Conservation (phyloP, 1,140 invertebrate genomes). For the Zaprionus africanus region DNA sequence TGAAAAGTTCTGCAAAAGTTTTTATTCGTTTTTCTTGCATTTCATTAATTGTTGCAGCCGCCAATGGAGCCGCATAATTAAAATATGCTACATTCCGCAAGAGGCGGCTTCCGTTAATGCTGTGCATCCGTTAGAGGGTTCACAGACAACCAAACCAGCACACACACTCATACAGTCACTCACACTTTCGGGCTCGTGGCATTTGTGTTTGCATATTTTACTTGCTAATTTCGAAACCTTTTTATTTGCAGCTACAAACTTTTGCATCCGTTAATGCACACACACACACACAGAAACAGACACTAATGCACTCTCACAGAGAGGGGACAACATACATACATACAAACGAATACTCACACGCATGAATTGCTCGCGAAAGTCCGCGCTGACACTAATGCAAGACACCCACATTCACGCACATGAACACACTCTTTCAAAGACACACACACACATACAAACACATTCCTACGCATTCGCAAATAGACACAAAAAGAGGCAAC, state of each 20-base stretch:
- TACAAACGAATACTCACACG: background rate
- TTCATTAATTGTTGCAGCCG: conserved; percentile 17
- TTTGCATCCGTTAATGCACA: conserved; percentile 59
- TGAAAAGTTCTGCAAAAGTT: background rate
- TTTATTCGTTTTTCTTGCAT: conserved; percentile 7
- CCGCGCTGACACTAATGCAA: conserved; percentile 18
- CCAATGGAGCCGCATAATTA: conserved; percentile 38
- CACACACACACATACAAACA: conserved; percentile 10
- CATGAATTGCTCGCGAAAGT: background rate
- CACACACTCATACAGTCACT: conserved; percentile 22
- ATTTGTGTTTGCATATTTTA: conserved; percentile 47
- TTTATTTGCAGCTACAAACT: conserved; percentile 65
- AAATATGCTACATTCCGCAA: conserved; percentile 56
- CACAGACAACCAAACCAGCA: conserved; percentile 16
- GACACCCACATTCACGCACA: conserved; percentile 21
- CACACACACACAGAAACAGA: conserved; percentile 44
- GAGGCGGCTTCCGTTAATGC: conserved; percentile 58
- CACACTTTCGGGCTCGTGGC: conserved; percentile 23
- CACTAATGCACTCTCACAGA: conserved; percentile 3
- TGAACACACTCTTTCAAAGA: conserved; percentile 27
- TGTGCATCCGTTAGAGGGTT: conserved; percentile 37
- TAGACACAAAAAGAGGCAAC: conserved; percentile 22
- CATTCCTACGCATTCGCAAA: conserved; percentile 9
- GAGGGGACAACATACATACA: too few species aligned
- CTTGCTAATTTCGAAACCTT: conserved; percentile 51